Evolutionary conservation across 2,797 vertebrate species (phyloP).

Genomic region (Phoeniculus purpureus): DNA sequence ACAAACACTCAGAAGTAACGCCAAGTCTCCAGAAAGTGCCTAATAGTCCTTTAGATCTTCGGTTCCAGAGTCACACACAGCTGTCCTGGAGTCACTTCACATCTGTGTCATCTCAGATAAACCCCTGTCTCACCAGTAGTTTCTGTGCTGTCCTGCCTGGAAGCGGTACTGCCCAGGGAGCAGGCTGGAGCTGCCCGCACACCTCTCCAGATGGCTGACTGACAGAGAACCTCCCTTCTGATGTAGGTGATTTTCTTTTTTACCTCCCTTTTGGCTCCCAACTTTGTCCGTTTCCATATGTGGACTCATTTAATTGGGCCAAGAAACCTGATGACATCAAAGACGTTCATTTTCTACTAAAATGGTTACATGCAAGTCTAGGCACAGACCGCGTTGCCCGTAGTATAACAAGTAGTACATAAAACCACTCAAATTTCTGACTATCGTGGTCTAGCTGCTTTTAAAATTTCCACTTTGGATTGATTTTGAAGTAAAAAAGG

Average conservation of each 20-base stretch:
- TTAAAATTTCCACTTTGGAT: neutral
- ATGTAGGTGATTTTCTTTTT: neutral
- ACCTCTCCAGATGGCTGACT: neutral
- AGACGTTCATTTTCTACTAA: neutral
- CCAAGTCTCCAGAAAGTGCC: neutral
- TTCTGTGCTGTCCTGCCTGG: neutral
- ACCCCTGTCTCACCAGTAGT: neutral
- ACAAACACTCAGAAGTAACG: neutral
- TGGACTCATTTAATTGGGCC: neutral
- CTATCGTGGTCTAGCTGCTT: neutral
- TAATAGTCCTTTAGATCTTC: neutral
- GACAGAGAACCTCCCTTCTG: neutral
- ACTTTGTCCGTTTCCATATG: neutral
- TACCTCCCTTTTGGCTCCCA: neutral
- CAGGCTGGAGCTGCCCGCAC: neutral
- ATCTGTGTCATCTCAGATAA: neutral
- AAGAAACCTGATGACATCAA: neutral
- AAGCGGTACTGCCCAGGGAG: neutral
- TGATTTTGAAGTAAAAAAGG: neutral
- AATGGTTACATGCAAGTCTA: neutral
- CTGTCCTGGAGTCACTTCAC: neutral
- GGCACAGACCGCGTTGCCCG: neutral
- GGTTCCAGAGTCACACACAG: neutral
- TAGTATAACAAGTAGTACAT: neutral
- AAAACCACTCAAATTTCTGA: neutral